A percentile compares a stretch with the other conserved stretches of the same genome.
These are phyloP conservation scores for Eilema depressum DNA, from an alignment of 2,888 invertebrate genomes.

Conservation along the genomic window DNA sequence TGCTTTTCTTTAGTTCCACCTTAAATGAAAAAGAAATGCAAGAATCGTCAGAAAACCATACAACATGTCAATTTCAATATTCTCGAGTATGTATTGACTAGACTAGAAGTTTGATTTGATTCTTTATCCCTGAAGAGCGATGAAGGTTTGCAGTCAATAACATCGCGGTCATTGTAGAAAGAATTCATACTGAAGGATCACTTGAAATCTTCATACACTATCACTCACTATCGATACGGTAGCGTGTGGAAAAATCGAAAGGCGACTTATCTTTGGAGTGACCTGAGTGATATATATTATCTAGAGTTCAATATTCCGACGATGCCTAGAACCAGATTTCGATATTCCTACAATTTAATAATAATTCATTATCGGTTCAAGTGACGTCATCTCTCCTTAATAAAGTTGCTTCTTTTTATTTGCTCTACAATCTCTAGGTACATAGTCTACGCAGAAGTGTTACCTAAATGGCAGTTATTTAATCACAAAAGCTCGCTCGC, in stretches of 20 bases:
- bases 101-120: too few relatives aligned
- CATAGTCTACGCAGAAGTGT: too few relatives aligned
- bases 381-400: background rate
- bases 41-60: background rate
- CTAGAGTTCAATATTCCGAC: background rate
- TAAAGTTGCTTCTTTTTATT: too few relatives aligned
- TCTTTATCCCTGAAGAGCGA: background rate
- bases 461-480: too few relatives aligned
- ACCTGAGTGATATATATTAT: background rate
- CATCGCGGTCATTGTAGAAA: background rate
- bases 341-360: background rate
- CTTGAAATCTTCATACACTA: background rate
- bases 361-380: background rate
- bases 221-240: background rate
- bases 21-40: conserved; percentile 48
- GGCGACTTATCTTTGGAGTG: background rate
- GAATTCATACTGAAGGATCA: background rate
- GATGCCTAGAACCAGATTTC: background rate
- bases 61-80: background rate
- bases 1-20: conserved; percentile 92
- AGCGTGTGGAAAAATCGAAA: too few relatives aligned
- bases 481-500: too few relatives aligned
- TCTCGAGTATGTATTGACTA: too few relatives aligned
- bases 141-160: background rate
- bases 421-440: too few relatives aligned